Conservation (phyloP, 2,888 invertebrate species). For the Tiliacea citrago region DNA sequence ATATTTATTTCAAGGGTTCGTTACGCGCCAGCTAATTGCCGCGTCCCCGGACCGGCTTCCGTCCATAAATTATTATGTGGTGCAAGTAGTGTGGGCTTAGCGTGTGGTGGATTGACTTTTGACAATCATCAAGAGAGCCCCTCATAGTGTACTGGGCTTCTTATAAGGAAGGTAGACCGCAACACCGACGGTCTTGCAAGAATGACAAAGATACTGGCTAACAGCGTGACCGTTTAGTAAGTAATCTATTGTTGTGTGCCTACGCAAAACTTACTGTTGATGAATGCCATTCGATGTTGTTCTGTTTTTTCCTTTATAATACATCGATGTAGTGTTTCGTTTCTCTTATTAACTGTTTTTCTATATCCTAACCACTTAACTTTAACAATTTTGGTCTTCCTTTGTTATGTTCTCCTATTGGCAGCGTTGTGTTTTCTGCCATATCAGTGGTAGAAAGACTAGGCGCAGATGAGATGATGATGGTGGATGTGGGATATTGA, state of each 20-base stretch:
- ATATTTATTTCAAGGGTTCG: constrained; percentile 90
- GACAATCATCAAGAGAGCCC: neutral
- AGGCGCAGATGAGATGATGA: neutral
- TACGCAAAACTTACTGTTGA: too few species aligned
- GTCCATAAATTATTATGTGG: constrained; percentile 85
- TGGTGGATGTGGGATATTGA: neutral
- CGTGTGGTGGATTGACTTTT: constrained; percentile 41
- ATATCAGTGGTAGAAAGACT: too few species aligned
- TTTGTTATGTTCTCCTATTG: constrained; percentile 20
- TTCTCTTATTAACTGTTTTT: too few species aligned
- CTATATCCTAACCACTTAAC: too few species aligned
- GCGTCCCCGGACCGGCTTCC: constrained; percentile 84
- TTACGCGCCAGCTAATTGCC: constrained; percentile 89
- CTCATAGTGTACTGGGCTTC: neutral
- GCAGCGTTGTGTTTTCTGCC: neutral
- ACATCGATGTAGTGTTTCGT: too few species aligned
- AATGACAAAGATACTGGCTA: neutral
- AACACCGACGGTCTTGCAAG: neutral
- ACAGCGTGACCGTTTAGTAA: neutral
- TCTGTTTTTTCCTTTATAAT: too few species aligned
- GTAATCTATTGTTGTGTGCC: too few species aligned
- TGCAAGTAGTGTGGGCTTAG: constrained; percentile 69
- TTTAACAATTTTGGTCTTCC: neutral
- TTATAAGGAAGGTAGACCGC: too few species aligned
- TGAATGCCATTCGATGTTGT: too few species aligned